These are phyloP conservation scores for Taxidea taxus DNA, from an alignment of 2,113 vertebrate species.

Conservation along the genomic window DNA sequence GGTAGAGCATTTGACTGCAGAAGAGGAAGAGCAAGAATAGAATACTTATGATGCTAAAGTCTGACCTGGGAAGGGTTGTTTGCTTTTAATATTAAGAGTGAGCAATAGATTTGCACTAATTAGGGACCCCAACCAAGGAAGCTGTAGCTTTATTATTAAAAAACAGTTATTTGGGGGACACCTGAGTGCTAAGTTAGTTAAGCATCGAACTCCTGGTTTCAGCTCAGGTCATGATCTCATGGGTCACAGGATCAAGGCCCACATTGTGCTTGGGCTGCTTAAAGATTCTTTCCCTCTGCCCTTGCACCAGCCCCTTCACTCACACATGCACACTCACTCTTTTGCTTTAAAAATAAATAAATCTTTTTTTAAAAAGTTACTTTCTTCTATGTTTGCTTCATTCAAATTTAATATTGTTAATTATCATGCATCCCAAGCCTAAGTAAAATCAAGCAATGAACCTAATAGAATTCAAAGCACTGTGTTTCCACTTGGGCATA, in stretches of 20 bases:
- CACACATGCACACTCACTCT: neutral
- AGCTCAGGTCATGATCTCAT: neutral
- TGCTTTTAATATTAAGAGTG: neutral
- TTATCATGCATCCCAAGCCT: neutral
- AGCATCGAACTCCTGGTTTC: neutral
- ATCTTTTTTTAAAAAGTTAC: neutral
- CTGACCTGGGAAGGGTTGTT: neutral
- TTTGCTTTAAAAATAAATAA: neutral
- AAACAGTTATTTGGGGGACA: neutral
- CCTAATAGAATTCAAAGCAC: neutral
- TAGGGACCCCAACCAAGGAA: neutral
- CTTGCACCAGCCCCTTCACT: neutral
- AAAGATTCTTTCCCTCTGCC: neutral
- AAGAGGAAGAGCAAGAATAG: neutral
- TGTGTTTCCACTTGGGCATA: neutral
- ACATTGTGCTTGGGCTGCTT: neutral
- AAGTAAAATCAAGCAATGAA: neutral
- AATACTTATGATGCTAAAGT: neutral
- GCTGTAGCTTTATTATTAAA: neutral
- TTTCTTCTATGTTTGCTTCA: neutral
- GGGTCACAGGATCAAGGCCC: neutral
- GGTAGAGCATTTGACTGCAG: too few species aligned
- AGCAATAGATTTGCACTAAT: neutral
- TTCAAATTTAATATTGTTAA: constrained; percentile 38
- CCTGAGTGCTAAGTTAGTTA: neutral